Evolutionary conservation across 2,888 invertebrate species (phyloP).

Genomic region (Hypomecis atomaria): DNA sequence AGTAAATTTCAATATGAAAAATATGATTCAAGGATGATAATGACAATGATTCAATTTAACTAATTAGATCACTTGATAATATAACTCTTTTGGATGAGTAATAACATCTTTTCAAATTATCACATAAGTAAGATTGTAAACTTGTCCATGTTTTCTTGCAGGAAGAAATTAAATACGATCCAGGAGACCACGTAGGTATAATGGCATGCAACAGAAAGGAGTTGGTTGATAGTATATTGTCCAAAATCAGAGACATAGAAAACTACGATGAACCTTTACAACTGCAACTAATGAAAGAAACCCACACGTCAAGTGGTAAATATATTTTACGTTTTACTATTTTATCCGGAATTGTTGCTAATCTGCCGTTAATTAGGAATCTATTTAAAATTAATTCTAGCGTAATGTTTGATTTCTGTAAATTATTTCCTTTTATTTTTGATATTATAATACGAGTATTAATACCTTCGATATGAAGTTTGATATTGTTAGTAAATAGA

Average conservation of each 20-base stretch:
- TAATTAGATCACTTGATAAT: neutral
- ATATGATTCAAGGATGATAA: constrained; percentile 5
- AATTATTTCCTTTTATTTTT: too few relatives aligned
- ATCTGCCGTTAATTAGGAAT: neutral
- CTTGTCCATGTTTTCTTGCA: constrained; percentile 45
- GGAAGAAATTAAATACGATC: constrained; percentile 88
- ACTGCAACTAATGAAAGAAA: constrained; percentile 93
- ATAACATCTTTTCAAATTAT: neutral
- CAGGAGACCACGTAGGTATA: constrained; percentile 97
- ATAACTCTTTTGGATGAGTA: neutral
- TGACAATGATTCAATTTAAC: neutral
- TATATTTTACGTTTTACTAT: neutral
- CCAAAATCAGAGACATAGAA: constrained; percentile 87
- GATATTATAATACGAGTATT: too few relatives aligned
- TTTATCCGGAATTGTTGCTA: neutral
- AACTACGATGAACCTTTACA: constrained; percentile 90
- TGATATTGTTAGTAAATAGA: neutral
- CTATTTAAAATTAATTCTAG: too few relatives aligned
- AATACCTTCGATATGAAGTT: too few relatives aligned
- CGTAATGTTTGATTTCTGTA: too few relatives aligned
- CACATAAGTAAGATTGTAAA: neutral
- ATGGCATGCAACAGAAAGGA: constrained; percentile 92
- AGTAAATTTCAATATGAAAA: neutral
- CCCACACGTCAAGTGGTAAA: constrained; percentile 93
- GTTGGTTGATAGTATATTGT: constrained; percentile 91